Conservation (phyloP, 2,888 invertebrate species). For the Amblyteles armatorius region DNA sequence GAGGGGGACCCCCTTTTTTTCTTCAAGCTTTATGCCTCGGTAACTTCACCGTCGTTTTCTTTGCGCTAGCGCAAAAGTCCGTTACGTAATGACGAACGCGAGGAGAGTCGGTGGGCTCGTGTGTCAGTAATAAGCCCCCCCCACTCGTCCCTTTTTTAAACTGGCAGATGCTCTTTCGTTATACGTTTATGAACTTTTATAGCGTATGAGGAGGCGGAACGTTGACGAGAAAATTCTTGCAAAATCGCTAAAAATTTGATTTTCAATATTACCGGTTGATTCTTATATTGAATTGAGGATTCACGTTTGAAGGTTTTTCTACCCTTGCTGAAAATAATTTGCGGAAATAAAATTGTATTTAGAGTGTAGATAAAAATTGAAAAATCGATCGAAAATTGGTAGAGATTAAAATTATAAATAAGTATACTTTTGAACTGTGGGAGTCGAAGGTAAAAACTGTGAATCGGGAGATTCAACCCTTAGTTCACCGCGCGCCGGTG, state of each 20-base stretch:
- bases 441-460: not conserved
- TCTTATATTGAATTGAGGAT: not conserved
- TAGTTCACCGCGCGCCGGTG: not conserved
- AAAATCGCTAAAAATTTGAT: not conserved
- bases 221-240: not conserved
- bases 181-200: conserved; percentile 47
- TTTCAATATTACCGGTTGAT: not conserved
- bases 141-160: conserved; percentile 7
- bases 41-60: conserved; percentile 78
- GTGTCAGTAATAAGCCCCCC: conserved; percentile 49
- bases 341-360: not conserved
- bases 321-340: too few relatives aligned
- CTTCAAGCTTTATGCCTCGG: conserved; percentile 76
- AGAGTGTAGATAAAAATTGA: not conserved
- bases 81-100: conserved; percentile 75
- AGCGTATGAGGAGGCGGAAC: not conserved
- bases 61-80: conserved; percentile 75
- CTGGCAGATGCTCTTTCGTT: conserved; percentile 62
- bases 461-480: not conserved
- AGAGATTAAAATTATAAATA: not conserved
- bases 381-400: not conserved
- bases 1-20: conserved; percentile 51
- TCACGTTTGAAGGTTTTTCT: not conserved
- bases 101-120: conserved; percentile 62
- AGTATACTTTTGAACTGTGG: not conserved